Conservation (phyloP, 1,140 invertebrate species). For the Drosophila mayri region DNA sequence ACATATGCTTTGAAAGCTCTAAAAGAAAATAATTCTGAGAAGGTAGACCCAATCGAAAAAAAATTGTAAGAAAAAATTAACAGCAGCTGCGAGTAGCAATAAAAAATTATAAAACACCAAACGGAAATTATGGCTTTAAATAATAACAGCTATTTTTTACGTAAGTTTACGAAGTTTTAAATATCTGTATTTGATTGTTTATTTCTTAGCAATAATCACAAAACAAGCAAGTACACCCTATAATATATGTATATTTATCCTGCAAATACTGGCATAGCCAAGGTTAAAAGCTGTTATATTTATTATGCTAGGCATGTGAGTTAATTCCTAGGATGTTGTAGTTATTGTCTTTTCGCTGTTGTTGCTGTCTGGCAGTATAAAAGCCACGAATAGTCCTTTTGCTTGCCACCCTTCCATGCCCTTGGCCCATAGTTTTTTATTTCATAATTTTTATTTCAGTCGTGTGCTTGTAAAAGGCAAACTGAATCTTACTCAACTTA, state of each 20-base stretch:
- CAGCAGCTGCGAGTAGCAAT: too few species aligned
- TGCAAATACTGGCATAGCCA: conserved; percentile 15
- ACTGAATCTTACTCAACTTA: too few species aligned
- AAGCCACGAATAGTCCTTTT: conserved; percentile 6
- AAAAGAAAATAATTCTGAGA: neutral
- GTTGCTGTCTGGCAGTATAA: conserved; percentile 1
- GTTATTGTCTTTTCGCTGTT: neutral
- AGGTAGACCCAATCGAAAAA: too few species aligned
- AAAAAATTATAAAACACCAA: too few species aligned
- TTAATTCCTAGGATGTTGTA: conserved; percentile 61
- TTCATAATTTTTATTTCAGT: conserved; percentile 77
- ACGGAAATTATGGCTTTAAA: too few species aligned
- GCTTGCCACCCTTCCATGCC: neutral
- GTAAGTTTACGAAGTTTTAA: too few species aligned
- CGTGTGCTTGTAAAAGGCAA: conserved; percentile 67
- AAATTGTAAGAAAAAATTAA: too few species aligned
- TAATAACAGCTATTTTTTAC: too few species aligned
- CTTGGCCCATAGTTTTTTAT: neutral
- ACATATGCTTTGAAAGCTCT: neutral
- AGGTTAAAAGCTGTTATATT: conserved; percentile 61
- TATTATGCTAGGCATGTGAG: conserved; percentile 81
- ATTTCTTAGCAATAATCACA: neutral
- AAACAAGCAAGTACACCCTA: too few species aligned
- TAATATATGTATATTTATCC: neutral
- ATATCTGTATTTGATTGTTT: too few species aligned